Percentiles rank a stretch among this genome's conserved stretches.
phyloP scores from a whole-genome alignment of 2,888 invertebrate species.

The Trichopoda pennipes region DNA sequence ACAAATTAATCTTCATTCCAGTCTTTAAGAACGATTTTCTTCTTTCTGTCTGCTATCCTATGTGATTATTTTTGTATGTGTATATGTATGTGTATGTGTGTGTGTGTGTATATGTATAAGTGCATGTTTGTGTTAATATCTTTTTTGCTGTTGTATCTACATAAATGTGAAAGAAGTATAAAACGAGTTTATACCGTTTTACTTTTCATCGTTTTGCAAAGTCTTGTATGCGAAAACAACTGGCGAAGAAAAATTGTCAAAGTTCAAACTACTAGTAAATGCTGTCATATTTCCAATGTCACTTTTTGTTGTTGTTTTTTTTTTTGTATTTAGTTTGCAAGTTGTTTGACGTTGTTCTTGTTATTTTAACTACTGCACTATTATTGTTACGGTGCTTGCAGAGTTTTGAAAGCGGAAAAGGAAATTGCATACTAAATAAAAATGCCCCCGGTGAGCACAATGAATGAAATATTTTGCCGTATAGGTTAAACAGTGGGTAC shows the following conservation, averaged over 20 bases:
- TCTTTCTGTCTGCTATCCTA: neutral
- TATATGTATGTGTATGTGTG: neutral
- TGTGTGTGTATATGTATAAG: neutral
- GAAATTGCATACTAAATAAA: conserved; percentile 67
- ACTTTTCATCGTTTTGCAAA: neutral
- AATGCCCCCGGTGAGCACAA: conserved; percentile 60
- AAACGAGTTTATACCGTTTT: conserved; percentile 26
- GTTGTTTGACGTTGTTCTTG: neutral
- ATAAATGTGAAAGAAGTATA: conserved; percentile 1
- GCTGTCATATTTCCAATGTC: conserved; percentile 65
- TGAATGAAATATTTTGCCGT: conserved; percentile 37
- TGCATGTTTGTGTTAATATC: neutral
- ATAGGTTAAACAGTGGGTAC: conserved; percentile 17
- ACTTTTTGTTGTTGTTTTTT: conserved; percentile 14
- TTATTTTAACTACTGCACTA: neutral
- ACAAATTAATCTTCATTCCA: conserved; percentile 65
- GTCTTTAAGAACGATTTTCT: conserved; percentile 23
- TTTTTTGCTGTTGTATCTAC: neutral
- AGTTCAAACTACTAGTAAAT: conserved; percentile 62
- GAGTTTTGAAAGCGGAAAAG: conserved; percentile 57
- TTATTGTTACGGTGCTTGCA: neutral
- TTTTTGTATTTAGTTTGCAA: neutral
- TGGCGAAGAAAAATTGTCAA: conserved; percentile 50
- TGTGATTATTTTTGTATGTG: too few relatives aligned
- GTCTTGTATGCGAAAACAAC: conserved; percentile 41